phyloP scores from a whole-genome alignment of 2,888 invertebrate genomes.

The Limnephilus auricula region DNA sequence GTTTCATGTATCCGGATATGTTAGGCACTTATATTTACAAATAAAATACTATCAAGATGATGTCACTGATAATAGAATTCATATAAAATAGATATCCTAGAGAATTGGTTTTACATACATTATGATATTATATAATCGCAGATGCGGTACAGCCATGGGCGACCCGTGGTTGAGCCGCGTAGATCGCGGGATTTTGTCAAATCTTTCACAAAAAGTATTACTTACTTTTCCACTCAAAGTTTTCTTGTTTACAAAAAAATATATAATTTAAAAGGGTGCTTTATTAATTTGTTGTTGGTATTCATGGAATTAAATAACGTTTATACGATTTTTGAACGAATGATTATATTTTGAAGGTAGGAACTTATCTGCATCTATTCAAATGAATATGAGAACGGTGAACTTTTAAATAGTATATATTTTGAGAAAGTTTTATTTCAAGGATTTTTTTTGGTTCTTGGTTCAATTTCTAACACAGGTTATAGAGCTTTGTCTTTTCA shows the following conservation, averaged over 20 bases:
- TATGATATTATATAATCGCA: background rate
- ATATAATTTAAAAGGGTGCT: background rate
- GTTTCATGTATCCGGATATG: background rate
- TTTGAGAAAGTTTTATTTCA: no score
- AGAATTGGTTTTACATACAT: background rate
- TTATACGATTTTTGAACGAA: background rate
- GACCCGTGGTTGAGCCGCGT: background rate
- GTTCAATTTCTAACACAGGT: no score
- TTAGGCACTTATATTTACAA: background rate
- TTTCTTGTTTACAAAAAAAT: background rate
- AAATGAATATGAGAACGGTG: no score
- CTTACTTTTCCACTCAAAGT: no score
- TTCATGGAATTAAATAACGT: background rate
- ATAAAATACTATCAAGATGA: background rate
- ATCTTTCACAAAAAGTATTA: no score
- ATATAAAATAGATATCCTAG: background rate
- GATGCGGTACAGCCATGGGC: background rate
- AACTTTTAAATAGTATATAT: no score
- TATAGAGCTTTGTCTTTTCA: no score
- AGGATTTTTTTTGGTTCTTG: no score
- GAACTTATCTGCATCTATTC: background rate
- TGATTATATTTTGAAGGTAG: background rate
- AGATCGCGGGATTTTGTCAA: background rate
- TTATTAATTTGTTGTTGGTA: background rate
- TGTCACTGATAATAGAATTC: background rate